A percentile compares a stretch with the other conserved stretches of the same genome.
These are phyloP conservation scores for Eristalinus sepulchralis DNA, from an alignment of 2,888 invertebrate species.

Conservation along the genomic window DNA sequence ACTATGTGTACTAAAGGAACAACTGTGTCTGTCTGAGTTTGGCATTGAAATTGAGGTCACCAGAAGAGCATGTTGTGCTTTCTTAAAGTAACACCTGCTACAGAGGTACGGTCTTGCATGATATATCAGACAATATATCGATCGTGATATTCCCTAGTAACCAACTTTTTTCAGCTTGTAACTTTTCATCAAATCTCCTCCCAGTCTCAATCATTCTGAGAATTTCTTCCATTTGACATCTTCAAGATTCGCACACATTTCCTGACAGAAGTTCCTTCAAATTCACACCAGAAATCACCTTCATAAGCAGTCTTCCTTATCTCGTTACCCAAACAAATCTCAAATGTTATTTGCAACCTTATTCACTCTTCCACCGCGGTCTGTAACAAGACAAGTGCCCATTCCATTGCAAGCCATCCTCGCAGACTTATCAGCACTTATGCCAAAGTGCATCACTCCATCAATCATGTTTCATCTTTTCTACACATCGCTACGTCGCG, in stretches of 20 bases:
- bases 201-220: too few relatives aligned
- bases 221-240: too few relatives aligned
- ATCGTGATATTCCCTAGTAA: too few relatives aligned
- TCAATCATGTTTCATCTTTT: conserved; percentile 36
- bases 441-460: conserved; percentile 51
- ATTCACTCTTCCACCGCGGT: neutral
- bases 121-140: too few relatives aligned
- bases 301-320: neutral
- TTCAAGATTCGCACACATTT: neutral
- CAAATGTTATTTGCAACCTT: neutral
- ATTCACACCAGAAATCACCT: neutral
- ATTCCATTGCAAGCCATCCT: conserved; percentile 28
- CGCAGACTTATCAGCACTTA: conserved; percentile 46
- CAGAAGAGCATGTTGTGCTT: too few relatives aligned
- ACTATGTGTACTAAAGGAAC: too few relatives aligned
- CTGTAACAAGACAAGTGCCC: conserved; percentile 19
- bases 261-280: neutral
- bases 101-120: too few relatives aligned
- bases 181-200: too few relatives aligned
- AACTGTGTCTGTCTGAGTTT: too few relatives aligned
- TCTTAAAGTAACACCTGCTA: too few relatives aligned
- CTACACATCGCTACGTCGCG: neutral
- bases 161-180: too few relatives aligned
- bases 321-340: neutral
- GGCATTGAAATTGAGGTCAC: too few relatives aligned